Base-by-base conservation (phyloP, 2,797 vertebrate genomes). In the Carapus acus region DNA sequence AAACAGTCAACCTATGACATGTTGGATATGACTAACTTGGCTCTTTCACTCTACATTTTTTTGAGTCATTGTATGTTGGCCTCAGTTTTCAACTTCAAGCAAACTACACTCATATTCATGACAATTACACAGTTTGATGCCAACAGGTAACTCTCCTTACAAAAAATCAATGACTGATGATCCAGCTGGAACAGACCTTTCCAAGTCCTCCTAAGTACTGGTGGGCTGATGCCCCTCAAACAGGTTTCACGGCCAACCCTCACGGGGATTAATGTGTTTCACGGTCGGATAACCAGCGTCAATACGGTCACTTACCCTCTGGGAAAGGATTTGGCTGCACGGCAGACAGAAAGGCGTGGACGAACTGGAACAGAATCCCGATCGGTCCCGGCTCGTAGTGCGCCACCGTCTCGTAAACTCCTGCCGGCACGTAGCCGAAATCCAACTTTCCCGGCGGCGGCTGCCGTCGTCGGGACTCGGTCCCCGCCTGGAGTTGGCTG, bases 321-420 rank as follows among this genome's bases (percentile, higher is more conserved):
- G 96, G 96, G 37, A 97, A 98, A 15, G 83, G 74, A 67, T 91
- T 88, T 42, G 96, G 94, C 49, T 98, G 94, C 44, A 97, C 92
- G 43, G 90, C 79, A 2, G 80, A 83, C 27, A 99, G 87, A 29
- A 94, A 98, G 0, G 79, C 58, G 20, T 88, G 89, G 51, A 93
- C 93, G 78, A 94, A 71, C 55, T 88, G 87, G 83, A 94, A 95
- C 55, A 99, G 86, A 73, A 90, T 81, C 52, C 89, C 89, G 7
- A 90, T 88, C 13, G 87, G 81, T 29, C 89, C 89, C 2, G 88
- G 88, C 53, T 90, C 87, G 40, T 92, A 86, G 52, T 91, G 87
- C 42, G 86, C 88, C 48, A 86, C 69, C 1, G 94, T 96, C 69
- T 96, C 92, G 64, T 98, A 99, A 40, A 85, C 82, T 73, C 78